Percentiles rank a stretch among this genome's conserved stretches.
Conservation (phyloP, 2,888 invertebrate species). For the Aporophyla nigra region DNA sequence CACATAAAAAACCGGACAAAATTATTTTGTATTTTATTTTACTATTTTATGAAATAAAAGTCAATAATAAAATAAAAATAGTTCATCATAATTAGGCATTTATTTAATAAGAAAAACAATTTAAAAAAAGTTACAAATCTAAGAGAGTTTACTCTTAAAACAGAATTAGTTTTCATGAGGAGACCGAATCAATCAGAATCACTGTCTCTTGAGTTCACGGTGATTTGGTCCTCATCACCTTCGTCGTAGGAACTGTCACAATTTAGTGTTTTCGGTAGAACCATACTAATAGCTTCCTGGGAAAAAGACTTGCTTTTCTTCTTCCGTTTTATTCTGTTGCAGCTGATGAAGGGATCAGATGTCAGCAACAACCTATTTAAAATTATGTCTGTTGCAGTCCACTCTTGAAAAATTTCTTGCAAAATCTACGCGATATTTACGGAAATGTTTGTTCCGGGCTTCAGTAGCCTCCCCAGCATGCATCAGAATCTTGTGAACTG, state of each 20-base stretch:
- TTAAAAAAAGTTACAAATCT: neutral
- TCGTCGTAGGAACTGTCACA: slow-evolving; percentile 23
- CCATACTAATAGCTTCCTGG: slow-evolving; percentile 19
- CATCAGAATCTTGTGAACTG: slow-evolving; percentile 67
- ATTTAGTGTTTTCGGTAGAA: slow-evolving; percentile 13
- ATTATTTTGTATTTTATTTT: too few relatives aligned
- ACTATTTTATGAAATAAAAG: slow-evolving; percentile 24
- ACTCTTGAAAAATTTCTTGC: slow-evolving; percentile 63
- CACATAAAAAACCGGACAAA: too few relatives aligned
- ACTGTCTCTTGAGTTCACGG: slow-evolving; percentile 19
- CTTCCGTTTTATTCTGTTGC: slow-evolving; percentile 16
- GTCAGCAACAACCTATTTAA: slow-evolving; percentile 52
- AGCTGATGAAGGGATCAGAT: slow-evolving; percentile 48
- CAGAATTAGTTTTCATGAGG: slow-evolving; percentile 25
- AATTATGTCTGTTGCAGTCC: slow-evolving; percentile 49
- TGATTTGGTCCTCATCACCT: slow-evolving; percentile 18
- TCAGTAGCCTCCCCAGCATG: slow-evolving; percentile 67
- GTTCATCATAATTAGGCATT: slow-evolving; percentile 14
- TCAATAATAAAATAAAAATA: too few relatives aligned
- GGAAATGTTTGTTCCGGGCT: slow-evolving; percentile 70
- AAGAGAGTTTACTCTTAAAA: slow-evolving; percentile 2
- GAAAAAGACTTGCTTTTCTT: slow-evolving; percentile 22
- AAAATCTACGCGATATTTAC: slow-evolving; percentile 59
- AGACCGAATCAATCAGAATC: slow-evolving; percentile 29
- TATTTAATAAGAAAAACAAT: neutral